Conservation (phyloP, 2,797 vertebrate species). For the Urophycis tenuis region DNA sequence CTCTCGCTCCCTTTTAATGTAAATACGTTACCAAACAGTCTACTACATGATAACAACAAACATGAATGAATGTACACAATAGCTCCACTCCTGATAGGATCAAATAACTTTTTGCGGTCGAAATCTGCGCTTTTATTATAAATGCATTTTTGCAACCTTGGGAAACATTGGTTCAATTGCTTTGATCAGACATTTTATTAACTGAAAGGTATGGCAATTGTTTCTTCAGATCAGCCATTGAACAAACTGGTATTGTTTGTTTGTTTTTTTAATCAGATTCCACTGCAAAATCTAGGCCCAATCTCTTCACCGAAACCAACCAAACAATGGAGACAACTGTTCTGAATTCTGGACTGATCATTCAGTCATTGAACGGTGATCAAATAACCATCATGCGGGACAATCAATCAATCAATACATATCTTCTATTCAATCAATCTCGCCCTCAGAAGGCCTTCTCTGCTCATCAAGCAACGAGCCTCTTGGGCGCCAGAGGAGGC, state of each 20-base stretch:
- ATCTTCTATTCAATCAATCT: neutral
- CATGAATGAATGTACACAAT: neutral
- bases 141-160: neutral
- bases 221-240: neutral
- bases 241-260: neutral
- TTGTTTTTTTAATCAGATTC: neutral
- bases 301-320: neutral
- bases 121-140: too few relatives aligned
- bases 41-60: neutral
- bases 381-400: neutral
- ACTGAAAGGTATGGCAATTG: neutral
- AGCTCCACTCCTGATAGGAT: neutral
- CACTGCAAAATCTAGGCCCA: neutral
- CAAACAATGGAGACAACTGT: neutral
- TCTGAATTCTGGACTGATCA: neutral
- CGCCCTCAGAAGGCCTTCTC: neutral
- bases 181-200: neutral
- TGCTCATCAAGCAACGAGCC: neutral
- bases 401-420: neutral
- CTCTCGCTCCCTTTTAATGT: neutral
- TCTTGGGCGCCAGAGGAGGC: too few relatives aligned
- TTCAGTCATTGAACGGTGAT: neutral
- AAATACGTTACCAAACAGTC: neutral
- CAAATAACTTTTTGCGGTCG: too few relatives aligned
- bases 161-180: neutral